Evolutionary conservation across 2,797 vertebrate species (phyloP).

Genomic region (Protosalanx chinensis): DNA sequence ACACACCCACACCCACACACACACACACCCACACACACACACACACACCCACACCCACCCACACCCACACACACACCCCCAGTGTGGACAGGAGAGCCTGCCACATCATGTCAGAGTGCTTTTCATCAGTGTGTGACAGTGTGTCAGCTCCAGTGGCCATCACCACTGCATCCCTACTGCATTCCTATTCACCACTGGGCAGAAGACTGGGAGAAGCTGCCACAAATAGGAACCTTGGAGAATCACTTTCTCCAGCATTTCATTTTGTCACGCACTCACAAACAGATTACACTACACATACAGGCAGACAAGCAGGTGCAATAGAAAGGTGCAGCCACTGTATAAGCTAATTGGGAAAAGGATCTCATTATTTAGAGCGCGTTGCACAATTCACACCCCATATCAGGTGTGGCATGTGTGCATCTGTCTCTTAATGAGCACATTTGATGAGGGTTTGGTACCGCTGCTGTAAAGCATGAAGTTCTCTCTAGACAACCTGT

Average conservation of each 20-base stretch:
- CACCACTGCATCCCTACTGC: slow-evolving; percentile 62
- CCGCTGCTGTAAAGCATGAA: slow-evolving; percentile 25
- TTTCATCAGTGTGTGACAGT: slow-evolving; percentile 79
- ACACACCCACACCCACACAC: slow-evolving; percentile 37
- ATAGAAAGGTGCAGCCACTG: too few relatives aligned
- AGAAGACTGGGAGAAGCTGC: slow-evolving; percentile 66
- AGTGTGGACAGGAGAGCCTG: slow-evolving; percentile 74
- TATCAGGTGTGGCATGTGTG: slow-evolving; percentile 1
- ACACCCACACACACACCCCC: neutral
- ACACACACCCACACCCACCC: neutral
- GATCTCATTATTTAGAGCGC: too few relatives aligned
- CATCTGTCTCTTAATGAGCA: slow-evolving; percentile 30
- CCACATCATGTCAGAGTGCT: slow-evolving; percentile 78
- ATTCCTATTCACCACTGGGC: slow-evolving; percentile 76
- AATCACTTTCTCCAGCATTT: slow-evolving; percentile 63
- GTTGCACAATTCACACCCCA: neutral
- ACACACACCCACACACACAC: slow-evolving; percentile 50
- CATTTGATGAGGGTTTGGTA: slow-evolving; percentile 14
- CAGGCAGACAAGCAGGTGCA: slow-evolving; percentile 4
- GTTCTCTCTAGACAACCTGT: slow-evolving; percentile 56
- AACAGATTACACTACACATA: neutral
- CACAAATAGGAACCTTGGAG: slow-evolving; percentile 70
- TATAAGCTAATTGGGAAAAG: too few relatives aligned
- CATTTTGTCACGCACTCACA: slow-evolving; percentile 39
- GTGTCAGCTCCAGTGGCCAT: slow-evolving; percentile 75